Conservation (phyloP, 2,797 vertebrate species). For the Xyrichtys novacula region DNA sequence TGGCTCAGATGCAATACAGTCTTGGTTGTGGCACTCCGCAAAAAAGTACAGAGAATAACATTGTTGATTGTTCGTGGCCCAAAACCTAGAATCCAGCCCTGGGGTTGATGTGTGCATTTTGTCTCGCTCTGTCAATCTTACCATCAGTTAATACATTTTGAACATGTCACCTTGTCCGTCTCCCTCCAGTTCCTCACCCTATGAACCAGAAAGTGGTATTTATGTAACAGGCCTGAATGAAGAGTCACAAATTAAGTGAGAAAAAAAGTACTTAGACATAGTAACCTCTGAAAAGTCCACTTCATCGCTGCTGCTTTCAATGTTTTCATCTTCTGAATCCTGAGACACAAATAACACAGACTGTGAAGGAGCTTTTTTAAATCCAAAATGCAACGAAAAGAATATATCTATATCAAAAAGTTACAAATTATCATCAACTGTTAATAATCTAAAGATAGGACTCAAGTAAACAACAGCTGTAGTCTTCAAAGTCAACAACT, state of each 20-base stretch:
- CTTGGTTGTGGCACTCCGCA: not conserved
- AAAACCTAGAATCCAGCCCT: slow-evolving; percentile 23
- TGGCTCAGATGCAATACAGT: not conserved
- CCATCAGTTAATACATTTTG: slow-evolving; percentile 38
- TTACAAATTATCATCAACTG: too few relatives aligned
- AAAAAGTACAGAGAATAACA: not conserved
- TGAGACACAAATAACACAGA: slow-evolving; percentile 27
- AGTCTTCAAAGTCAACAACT: too few relatives aligned
- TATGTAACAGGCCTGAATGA: slow-evolving; percentile 1
- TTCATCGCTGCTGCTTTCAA: slow-evolving; percentile 52
- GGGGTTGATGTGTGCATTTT: not conserved
- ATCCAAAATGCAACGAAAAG: not conserved
- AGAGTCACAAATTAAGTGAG: not conserved
- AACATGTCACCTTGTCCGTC: slow-evolving; percentile 20
- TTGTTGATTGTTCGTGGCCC: not conserved
- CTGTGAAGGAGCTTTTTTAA: not conserved
- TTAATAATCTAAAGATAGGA: too few relatives aligned
- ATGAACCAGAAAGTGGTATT: slow-evolving; percentile 20
- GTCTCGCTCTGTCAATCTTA: not conserved
- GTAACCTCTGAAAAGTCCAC: slow-evolving; percentile 35
- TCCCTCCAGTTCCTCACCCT: slow-evolving; percentile 22
- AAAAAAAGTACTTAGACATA: not conserved
- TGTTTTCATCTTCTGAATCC: slow-evolving; percentile 78
- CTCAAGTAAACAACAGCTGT: too few relatives aligned
- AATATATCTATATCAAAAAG: too few relatives aligned